A percentile compares a stretch with the other conserved stretches of the same genome.
Evolutionary conservation across 2,113 vertebrate species (phyloP).

Genomic region (Pseudolaguvia tuberculata): DNA sequence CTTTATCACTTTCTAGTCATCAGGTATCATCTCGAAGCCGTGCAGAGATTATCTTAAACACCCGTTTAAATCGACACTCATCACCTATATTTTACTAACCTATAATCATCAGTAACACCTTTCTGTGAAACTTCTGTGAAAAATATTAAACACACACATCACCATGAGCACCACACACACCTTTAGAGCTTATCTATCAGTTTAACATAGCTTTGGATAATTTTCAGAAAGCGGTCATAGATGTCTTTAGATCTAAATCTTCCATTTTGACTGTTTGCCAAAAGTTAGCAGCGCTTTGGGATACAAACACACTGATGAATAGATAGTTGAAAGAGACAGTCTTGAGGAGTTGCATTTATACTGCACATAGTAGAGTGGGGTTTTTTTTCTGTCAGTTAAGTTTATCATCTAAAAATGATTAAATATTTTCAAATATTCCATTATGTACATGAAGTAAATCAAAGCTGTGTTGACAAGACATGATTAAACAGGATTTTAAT

Average conservation of each 20-base stretch:
- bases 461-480: not conserved
- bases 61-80: slow-evolving; percentile 1
- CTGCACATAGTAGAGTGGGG: not conserved
- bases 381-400: not conserved
- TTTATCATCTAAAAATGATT: not conserved
- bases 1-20: slow-evolving; percentile 28
- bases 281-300: not conserved
- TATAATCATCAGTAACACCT: not conserved
- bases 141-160: not conserved
- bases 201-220: not conserved
- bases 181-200: not conserved
- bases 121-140: not conserved
- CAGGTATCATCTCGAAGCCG: slow-evolving; percentile 21
- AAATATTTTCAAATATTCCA: not conserved
- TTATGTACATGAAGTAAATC: not conserved
- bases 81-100: not conserved
- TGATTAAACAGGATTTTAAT: too few species aligned
- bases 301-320: not conserved
- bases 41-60: slow-evolving; percentile 20
- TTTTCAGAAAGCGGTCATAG: not conserved
- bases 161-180: too few species aligned
- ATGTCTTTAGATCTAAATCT: not conserved
- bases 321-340: not conserved
- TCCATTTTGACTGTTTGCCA: not conserved
- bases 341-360: not conserved